Base-by-base conservation (phyloP, 2,888 invertebrate genomes). In the Drosophila acutilabella region DNA sequence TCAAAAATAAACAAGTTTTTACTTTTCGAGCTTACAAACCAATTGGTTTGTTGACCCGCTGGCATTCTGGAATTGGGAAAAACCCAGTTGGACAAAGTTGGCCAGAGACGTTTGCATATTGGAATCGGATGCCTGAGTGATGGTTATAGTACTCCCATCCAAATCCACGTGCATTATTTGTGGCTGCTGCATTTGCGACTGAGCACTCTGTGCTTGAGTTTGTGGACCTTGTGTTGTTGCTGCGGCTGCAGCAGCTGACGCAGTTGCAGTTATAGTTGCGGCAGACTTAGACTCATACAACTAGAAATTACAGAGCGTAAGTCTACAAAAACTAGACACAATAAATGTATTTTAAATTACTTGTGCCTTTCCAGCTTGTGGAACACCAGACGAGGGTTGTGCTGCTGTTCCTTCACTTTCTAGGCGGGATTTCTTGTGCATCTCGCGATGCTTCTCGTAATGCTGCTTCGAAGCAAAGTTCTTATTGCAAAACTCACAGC, bases 401-500 rank as follows among this genome's bases (percentile, higher is more conserved):
- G 53, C 53, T 65, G 80, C 87, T 40, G 47, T 81, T 48, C 59
- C 53, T 65, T 78, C 88, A 40, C 44, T 81, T 4, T 57, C 76
- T 1, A 36, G 11, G 0, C 66, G 64, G 2, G 75, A 50, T 69
- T 86, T 88, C 70, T 92, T 91, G 69, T 94, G 94, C 66, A 94
- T 93, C 57, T 93, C 91, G 72, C 94, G 93, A 86, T 95, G 95
- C 89, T 95, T 94, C 68, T 94, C 91, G 87, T 94, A 95, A 84
- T 95, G 95, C 86, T 94, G 94, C 89, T 95, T 95, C 45, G 95
- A 94, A 13, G 95, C 94, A 83, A 95, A 95, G 56, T 94, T 94
- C 84, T 95, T 95, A 48, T 94, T 94, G 83, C 95, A 95, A 18
- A 94, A 93, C 70, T 95, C 95, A 88, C 95, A 95, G 20, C 93